Evolutionary conservation across 1,140 invertebrate species (phyloP), one percentile per base, ranked within the genome.

Genomic region (Acromyrmex charruanus): DNA sequence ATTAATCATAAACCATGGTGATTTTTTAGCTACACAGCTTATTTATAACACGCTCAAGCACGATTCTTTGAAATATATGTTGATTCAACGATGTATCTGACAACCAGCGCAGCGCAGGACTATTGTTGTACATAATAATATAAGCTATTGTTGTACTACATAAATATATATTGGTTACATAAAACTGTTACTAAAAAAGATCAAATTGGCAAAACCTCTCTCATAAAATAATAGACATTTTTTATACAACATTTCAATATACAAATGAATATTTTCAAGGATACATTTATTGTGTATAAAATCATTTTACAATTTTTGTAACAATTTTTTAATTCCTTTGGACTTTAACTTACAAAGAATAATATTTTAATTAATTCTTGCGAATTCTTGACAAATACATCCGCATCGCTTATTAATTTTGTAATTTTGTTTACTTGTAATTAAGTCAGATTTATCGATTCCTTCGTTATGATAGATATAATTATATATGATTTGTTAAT

Each of bases 1-100:
- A 84, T 84, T 84, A 84, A 84, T 59, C 68, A 82, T 82, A 82
- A 82, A 82, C 80, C 69, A 84, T 61, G 58, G 53, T 84, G 80
- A 75, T 75, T 82, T 77, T 71, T 84, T 84, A 84, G 80, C 80
- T 75, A 18, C 69, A 21, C 7, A 53, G 69, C 75, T 84, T 84
- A 75, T 84, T 84, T 84, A 84, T 84, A 84, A 68, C 80, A 35
- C 39, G 69, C 5, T 84, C 69, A 75, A 74, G 25, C 21, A 49
- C 12, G 39, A 51, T 44, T 84, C 39, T 61, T 61, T 31, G 69
- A 74, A 75, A 84, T 61, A 35, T 14, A 74, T 63, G 39, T 74
- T 84, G 61, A 44, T 74, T 59, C 25, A n/a, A 75, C 77, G 49
- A 49, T 65, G 75, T 77, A 49, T 65, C 25, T 44, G 31, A 10